These are phyloP conservation scores for Pithys albifrons DNA, from an alignment of 2,113 vertebrate genomes.

Conservation along the genomic window DNA sequence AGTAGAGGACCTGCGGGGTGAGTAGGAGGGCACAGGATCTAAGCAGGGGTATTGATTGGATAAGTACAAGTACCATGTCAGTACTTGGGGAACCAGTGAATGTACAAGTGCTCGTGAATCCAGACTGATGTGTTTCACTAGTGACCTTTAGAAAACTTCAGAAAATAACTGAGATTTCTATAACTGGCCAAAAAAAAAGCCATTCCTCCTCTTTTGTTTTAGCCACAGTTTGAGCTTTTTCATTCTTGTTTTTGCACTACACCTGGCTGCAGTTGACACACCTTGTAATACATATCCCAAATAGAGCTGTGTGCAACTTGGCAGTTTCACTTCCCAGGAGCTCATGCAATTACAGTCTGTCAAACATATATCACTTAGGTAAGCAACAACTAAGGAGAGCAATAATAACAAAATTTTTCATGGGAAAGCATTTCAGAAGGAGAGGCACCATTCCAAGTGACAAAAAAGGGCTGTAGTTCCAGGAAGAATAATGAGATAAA, in stretches of 20 bases:
- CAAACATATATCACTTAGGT: constrained; percentile 59
- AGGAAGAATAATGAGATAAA: constrained; percentile 21
- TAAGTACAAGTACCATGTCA: accelerated
- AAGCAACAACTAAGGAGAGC: constrained; percentile 55
- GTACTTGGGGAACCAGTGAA: background rate
- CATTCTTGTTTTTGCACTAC: constrained; percentile 6
- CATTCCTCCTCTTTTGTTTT: background rate
- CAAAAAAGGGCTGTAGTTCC: background rate
- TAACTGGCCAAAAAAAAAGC: background rate
- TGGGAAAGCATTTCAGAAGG: background rate
- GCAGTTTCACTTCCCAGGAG: constrained; percentile 57
- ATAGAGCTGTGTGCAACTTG: constrained; percentile 31
- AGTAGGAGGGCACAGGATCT: background rate
- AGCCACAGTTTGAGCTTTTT: background rate
- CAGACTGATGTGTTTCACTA: background rate
- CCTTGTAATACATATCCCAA: constrained; percentile 5
- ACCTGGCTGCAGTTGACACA: constrained; percentile 38
- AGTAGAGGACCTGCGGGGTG: background rate
- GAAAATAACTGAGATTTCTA: background rate
- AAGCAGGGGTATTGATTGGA: background rate
- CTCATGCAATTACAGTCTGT: constrained; percentile 57
- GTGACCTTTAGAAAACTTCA: background rate
- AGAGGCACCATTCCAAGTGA: constrained; percentile 9
- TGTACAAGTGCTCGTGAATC: background rate
- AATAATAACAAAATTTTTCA: constrained; percentile 53